phyloP scores from a whole-genome alignment of 2,888 invertebrate genomes.

The Caenorhabditis sp. region DNA sequence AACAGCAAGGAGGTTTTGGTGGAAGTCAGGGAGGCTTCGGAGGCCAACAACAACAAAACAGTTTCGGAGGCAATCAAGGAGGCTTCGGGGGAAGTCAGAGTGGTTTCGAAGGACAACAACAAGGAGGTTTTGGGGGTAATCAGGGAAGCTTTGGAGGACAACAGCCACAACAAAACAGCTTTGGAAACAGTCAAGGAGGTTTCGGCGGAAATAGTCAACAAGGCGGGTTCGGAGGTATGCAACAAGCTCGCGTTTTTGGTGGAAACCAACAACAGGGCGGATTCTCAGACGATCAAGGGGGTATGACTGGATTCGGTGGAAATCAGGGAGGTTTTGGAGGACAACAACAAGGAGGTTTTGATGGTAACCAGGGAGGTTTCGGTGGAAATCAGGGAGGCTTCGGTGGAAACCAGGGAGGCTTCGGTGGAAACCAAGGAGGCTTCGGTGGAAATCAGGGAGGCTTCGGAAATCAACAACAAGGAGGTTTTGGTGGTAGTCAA shows the following conservation, averaged over 20 bases:
- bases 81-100: not conserved
- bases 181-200: not conserved
- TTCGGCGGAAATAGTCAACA: constrained; percentile 5
- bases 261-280: not conserved
- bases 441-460: constrained; percentile 7
- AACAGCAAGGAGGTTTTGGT: too few species aligned
- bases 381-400: not conserved
- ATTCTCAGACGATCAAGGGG: not conserved
- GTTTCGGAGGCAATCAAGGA: not conserved
- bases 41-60: too few species aligned
- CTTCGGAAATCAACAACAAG: constrained; percentile 3
- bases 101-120: not conserved
- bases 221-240: too few species aligned
- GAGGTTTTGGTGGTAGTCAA: not conserved
- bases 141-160: constrained; percentile 15
- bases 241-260: not conserved
- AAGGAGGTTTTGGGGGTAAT: constrained; percentile 12
- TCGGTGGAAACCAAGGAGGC: constrained; percentile 8
- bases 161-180: constrained; percentile 3
- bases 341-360: constrained; percentile 8
- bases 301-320: constrained; percentile 6
- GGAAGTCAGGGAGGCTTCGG: too few species aligned
- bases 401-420: constrained; percentile 2
- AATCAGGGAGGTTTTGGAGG: too few species aligned
- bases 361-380: not conserved